Base-by-base conservation (phyloP, 2,888 invertebrate genomes). In the Dysmachus trigonus region DNA sequence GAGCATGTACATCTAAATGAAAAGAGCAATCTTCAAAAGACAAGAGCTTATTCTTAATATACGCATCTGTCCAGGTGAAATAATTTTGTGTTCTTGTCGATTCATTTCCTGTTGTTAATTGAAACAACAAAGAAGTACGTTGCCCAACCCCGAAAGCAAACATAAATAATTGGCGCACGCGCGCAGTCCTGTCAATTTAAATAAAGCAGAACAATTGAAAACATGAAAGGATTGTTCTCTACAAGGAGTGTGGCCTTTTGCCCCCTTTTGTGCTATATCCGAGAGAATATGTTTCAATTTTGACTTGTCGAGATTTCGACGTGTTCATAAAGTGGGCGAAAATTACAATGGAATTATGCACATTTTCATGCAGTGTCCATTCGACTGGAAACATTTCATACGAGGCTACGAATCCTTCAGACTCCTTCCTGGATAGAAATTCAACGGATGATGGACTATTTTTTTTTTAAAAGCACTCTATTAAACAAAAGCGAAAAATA, bases 201-300 rank as follows among this genome's bases (percentile, higher is more conserved):
- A 87, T 87, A 81, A 85, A 86, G 72, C 35, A 33, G 47, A 35
- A 87, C 85, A 87, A 87, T 87, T 86, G 86, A 87, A 84, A 86
- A 53, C 79, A 85, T 83, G 86, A 76, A 82, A 33, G 76, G 81
- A 74, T 87, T 86, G 86, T 79, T 87, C 85, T 77, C 82, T 74
- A 41, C 51, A 72, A 53, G 85, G 87, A 76, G 53, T 74, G 74
- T 13, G 85, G 71, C 77, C 33, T 79, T 79, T 86, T 86, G 87
- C 83, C 38, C 77, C 71, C 38, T 71, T 85, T 82, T 85, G 76
- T 83, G 47, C 71, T 47, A 82, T 82, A 74, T 53, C 31, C 73
- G 31, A 8, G 30, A 22, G 38, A 73, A 35, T 73, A 35, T 79
- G 35, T 83, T 83, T 83, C 82, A 62, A 18, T 53, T 62, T 82